A percentile compares a stretch with the other conserved stretches of the same genome.
Conservation (phyloP, 2,113 vertebrate species). For the Semicossyphus pulcher region DNA sequence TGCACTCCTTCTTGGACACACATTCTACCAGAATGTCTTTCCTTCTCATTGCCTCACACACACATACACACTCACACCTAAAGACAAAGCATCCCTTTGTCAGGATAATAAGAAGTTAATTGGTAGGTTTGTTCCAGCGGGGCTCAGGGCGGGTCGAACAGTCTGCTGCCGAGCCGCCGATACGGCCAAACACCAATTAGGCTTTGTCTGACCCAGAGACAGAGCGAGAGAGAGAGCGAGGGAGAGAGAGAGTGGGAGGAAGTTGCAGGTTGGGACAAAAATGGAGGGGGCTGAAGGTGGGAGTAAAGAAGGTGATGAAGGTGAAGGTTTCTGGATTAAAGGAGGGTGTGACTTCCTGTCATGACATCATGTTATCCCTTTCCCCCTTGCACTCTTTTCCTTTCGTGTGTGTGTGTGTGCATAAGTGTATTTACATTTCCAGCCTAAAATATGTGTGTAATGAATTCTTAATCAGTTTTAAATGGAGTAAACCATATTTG, state of each 20-base stretch:
- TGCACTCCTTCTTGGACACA: not conserved
- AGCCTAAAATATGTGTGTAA: not conserved
- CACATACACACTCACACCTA: not conserved
- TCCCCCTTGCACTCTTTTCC: no score
- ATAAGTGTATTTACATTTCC: not conserved
- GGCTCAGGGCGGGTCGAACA: slow-evolving; percentile 11
- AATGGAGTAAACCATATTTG: not conserved
- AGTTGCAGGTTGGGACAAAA: not conserved
- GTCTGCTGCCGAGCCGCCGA: slow-evolving; percentile 35
- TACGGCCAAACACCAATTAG: slow-evolving; percentile 62
- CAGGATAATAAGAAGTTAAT: slow-evolving; percentile 45
- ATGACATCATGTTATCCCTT: not conserved
- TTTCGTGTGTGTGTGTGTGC: not conserved
- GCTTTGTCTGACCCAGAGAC: slow-evolving; percentile 12
- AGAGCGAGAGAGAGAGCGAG: not conserved
- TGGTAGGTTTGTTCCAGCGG: slow-evolving; percentile 32
- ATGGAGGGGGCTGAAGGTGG: not conserved
- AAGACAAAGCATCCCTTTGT: slow-evolving; percentile 20
- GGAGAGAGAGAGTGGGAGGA: no score
- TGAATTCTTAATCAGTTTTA: not conserved
- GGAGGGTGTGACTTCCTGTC: not conserved
- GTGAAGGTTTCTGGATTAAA: no score
- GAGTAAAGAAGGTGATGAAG: not conserved
- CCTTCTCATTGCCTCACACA: not conserved
- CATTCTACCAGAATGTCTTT: not conserved